phyloP scores from a whole-genome alignment of 2,113 vertebrate genomes.

The Panthera uncia region DNA sequence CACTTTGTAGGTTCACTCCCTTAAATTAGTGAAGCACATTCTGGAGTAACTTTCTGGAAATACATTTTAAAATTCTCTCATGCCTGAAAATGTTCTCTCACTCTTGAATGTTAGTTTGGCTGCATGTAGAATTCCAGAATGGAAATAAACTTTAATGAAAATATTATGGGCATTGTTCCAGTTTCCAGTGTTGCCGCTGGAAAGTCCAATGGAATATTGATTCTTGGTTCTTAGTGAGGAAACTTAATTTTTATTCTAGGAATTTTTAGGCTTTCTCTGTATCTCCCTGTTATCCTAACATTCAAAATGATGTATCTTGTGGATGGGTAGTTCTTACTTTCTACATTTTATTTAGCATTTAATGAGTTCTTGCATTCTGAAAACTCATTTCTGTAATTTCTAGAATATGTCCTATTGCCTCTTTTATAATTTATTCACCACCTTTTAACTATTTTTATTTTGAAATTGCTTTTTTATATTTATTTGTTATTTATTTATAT shows the following conservation, averaged over 20 bases:
- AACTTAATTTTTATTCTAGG: not conserved
- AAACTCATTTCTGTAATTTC: slow-evolving; percentile 47
- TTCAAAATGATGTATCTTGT: not conserved
- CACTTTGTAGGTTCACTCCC: not conserved
- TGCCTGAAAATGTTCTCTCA: not conserved
- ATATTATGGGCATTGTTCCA: not conserved
- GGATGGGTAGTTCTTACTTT: not conserved
- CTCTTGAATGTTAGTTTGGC: slow-evolving; percentile 8
- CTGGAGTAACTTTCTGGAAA: slow-evolving; percentile 8
- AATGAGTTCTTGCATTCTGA: not conserved
- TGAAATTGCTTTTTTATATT: not conserved
- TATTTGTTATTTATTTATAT: not conserved
- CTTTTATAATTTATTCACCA: slow-evolving; percentile 24
- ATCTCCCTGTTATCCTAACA: not conserved
- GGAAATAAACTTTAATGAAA: slow-evolving; percentile 51
- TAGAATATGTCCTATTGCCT: not conserved
- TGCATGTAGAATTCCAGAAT: slow-evolving; percentile 45
- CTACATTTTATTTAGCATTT: not conserved
- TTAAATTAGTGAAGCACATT: not conserved
- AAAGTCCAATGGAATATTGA: not conserved
- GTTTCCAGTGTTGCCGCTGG: not conserved
- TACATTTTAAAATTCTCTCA: slow-evolving; percentile 17
- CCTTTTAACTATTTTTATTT: not conserved
- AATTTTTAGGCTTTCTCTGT: slow-evolving; percentile 7
- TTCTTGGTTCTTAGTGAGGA: not conserved